Percentiles rank a stretch among this genome's conserved stretches.
Evolutionary conservation across 2,888 invertebrate genomes (phyloP).

Genomic region (Zaprionus lineosus): DNA sequence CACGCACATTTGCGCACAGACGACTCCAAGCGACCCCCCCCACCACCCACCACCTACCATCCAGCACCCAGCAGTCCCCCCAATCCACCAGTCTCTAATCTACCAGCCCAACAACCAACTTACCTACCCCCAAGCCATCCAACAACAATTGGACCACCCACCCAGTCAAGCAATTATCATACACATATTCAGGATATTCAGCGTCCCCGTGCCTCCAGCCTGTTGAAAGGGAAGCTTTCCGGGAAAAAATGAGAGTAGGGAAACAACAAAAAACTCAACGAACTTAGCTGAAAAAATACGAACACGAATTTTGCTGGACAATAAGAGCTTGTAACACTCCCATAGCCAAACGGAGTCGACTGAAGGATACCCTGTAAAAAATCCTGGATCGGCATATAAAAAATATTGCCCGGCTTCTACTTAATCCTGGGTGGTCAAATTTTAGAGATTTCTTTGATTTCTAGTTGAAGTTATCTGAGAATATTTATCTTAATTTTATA

Average conservation of each 20-base stretch:
- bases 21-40: constrained; percentile 28
- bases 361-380: not conserved
- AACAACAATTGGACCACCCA: no score
- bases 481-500: no score
- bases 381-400: no score
- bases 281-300: constrained; percentile 69
- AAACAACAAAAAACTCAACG: constrained; percentile 9
- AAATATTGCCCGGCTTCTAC: no score
- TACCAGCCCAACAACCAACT: no score
- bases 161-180: constrained; percentile 57
- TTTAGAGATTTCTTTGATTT: no score
- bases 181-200: constrained; percentile 46
- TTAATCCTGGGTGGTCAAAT: no score
- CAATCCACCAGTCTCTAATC: no score
- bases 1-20: constrained; percentile 57
- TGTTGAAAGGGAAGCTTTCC: constrained; percentile 64
- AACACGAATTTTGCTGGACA: constrained; percentile 74
- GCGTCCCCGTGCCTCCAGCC: constrained; percentile 7
- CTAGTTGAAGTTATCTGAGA: no score
- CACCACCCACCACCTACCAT: no score
- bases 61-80: no score
- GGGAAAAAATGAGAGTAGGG: constrained; percentile 17
- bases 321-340: constrained; percentile 47
- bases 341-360: not conserved
- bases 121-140: no score